Conservation (phyloP, 2,888 invertebrate species). For the Malacosoma neustria region DNA sequence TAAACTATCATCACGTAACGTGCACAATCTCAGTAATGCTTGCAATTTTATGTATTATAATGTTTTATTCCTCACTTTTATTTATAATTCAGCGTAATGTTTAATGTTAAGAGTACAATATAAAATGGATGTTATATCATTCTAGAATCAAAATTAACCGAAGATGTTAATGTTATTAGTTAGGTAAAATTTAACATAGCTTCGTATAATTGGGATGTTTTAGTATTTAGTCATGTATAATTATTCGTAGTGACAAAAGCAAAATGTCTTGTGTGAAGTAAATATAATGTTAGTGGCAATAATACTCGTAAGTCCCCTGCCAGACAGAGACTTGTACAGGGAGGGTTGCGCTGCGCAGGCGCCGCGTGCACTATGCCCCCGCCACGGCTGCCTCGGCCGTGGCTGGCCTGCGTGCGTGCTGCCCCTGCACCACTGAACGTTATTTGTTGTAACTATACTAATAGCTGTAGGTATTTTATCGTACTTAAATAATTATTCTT, state of each 20-base stretch:
- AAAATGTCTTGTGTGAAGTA: conserved; percentile 54
- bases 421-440: conserved; percentile 41
- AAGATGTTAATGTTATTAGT: conserved; percentile 75
- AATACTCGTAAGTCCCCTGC: conserved; percentile 67
- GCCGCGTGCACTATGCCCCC: conserved; percentile 11
- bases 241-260: conserved; percentile 56
- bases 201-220: conserved; percentile 75
- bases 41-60: conserved; percentile 66
- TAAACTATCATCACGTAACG: conserved; percentile 54
- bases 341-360: conserved; percentile 27
- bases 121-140: conserved; percentile 73
- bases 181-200: conserved; percentile 74
- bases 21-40: conserved; percentile 76
- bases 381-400: conserved; percentile 8
- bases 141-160: conserved; percentile 77
- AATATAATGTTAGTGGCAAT: conserved; percentile 64
- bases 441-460: conserved; percentile 74
- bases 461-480: conserved; percentile 74
- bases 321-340: conserved; percentile 39
- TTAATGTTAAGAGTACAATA: conserved; percentile 77
- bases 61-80: conserved; percentile 62
- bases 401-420: conserved; percentile 15
- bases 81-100: conserved; percentile 69
- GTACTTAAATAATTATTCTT: conserved; percentile 76
- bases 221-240: conserved; percentile 69